Conservation (phyloP, 2,113 vertebrate species). For the Microcebus griseorufus region DNA sequence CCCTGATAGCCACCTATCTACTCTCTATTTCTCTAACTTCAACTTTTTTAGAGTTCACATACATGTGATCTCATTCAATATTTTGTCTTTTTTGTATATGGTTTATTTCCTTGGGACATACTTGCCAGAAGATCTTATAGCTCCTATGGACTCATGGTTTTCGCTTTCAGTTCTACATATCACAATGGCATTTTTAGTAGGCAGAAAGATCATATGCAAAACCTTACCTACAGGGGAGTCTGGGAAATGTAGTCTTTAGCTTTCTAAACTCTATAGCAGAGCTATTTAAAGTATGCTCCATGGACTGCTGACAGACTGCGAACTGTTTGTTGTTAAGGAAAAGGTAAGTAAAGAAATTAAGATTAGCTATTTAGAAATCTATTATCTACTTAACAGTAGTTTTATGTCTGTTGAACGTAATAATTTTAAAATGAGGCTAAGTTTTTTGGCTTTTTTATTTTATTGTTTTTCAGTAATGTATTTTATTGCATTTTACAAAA, state of each 20-base stretch:
- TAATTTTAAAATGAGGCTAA: not conserved
- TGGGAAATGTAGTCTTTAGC: not conserved
- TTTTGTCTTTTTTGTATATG: not conserved
- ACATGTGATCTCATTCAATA: not conserved
- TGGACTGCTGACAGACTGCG: not conserved
- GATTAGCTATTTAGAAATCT: not conserved
- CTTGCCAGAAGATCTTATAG: not conserved
- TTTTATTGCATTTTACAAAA: not conserved
- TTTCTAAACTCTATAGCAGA: not conserved
- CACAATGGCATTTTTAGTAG: not conserved
- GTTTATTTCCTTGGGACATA: not conserved
- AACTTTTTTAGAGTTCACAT: not conserved
- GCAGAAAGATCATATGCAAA: not conserved
- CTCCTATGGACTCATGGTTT: not conserved
- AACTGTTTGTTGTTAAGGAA: not conserved
- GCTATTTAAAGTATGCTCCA: not conserved
- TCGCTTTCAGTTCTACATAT: not conserved
- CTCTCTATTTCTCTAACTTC: not conserved
- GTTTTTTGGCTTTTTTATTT: not conserved
- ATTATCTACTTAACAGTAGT: not conserved
- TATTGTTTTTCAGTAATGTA: not conserved
- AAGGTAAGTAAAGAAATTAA: not conserved
- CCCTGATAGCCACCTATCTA: not conserved
- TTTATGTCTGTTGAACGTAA: not conserved
- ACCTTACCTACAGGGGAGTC: not conserved